These are phyloP conservation scores for Rhinophrynus dorsalis DNA, from an alignment of 2,797 vertebrate genomes.

Conservation along the genomic window DNA sequence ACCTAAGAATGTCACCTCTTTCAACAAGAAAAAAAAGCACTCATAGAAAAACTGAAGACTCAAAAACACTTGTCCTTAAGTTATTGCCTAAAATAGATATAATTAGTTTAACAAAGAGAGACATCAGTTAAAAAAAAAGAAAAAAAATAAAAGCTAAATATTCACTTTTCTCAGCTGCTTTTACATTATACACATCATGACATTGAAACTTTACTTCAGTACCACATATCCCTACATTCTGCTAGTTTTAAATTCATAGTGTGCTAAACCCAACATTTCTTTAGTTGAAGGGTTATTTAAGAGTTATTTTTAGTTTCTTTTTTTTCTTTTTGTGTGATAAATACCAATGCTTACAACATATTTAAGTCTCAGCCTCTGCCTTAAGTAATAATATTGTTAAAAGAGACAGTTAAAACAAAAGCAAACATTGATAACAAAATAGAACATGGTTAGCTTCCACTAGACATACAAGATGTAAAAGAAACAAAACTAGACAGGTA, in stretches of 20 bases:
- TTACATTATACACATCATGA: constrained; percentile 63
- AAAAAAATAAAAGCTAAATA: constrained; percentile 80
- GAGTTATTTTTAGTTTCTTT: not conserved
- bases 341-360: constrained; percentile 74
- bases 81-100: constrained; percentile 99
- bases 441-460: constrained; percentile 70
- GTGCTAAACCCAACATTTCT: constrained; percentile 69
- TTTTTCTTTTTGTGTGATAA: constrained; percentile 43
- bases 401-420: constrained; percentile 54
- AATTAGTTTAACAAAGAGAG: constrained; percentile 92
- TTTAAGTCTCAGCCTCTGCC: constrained; percentile 79
- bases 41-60: constrained; percentile 94
- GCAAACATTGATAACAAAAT: constrained; percentile 69
- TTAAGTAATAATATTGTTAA: constrained; percentile 68
- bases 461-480: constrained; percentile 70
- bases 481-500: constrained; percentile 68
- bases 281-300: constrained; percentile 14
- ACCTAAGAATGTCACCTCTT: constrained; percentile 77
- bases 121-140: constrained; percentile 72
- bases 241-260: constrained; percentile 59
- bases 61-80: constrained; percentile 90
- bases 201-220: constrained; percentile 50
- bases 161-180: constrained; percentile 76
- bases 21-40: constrained; percentile 95
- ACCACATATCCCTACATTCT: constrained; percentile 50